Base-by-base conservation (phyloP, 2,113 vertebrate species). In the Brevimyrus niger region DNA sequence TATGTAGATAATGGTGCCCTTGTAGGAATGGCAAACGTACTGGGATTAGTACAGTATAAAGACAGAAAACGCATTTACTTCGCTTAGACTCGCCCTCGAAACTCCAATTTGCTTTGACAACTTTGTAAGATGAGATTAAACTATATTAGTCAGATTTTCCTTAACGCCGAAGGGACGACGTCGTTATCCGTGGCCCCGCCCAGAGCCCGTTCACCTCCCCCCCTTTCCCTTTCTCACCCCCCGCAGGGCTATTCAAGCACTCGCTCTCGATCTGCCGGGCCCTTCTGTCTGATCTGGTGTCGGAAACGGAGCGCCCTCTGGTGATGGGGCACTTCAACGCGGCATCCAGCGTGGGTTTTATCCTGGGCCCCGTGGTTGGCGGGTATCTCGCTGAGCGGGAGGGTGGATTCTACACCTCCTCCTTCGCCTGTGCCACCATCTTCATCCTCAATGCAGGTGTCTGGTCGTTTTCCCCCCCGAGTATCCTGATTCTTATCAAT, bases 221-320 rank as follows among this genome's bases (percentile, higher is more conserved):
- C 73, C 73, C 19, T 42, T 15, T 2, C n/a, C 17, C n/a, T 3
- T 76, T 47, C 86, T n/a, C 89, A 0, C 92, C 85, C 85, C 85
- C 91, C 93, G 58, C 94, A 99, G 98, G 98, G 89, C 94, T 99
- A 92, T 99, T 99, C 95, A 99, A 99, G 88, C 98, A 99, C 93
- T 98, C 98, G 0, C 96, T 98, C 48, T 98, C 98, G 84, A 97
- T 99, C 93, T 98, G 97, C 92, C 97, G 97, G 95, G 98, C 98
- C 0, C 94, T 99, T 88, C 96, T 99, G 76, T 97, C 98, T 6
- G 98, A 99, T 91, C 91, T 99, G 94, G 97, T 98, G 92, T 93
- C 94, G 0, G 97, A 97, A 91, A 93, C 94, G 58, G 97, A 98
- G 51, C 97, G 98, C 76, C 97, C 98, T 0, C 95, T 98, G 8